Base-by-base conservation (phyloP, 2,797 vertebrate species). In the Pseudopleuronectes americanus region DNA sequence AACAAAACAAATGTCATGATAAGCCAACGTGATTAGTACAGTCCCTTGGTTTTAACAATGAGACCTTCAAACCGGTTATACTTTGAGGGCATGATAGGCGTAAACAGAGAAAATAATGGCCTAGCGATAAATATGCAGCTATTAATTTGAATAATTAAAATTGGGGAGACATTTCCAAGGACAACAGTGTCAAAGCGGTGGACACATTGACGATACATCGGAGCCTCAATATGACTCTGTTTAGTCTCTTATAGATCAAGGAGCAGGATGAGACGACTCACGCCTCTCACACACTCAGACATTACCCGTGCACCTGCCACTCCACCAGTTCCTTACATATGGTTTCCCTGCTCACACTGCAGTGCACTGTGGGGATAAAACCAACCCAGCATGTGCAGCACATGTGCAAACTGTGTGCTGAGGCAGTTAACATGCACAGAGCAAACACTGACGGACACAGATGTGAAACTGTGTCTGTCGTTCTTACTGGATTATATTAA, bases 171-270 rank as follows among this genome's bases (percentile, higher is more conserved):
- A 49, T 59, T 41, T 12, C 28, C 64, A 73, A 81, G 77, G 77
- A 57, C 68, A 65, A 52, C 38, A 38, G 3, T 22, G 26, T 51
- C 33, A 51, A 28, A 69, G 60, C 3, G 4, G 55, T 63, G 64
- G 53, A 57, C 36, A 58, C 38, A 31, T 8, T 60, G 45, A 70
- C 56, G 41, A 57, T 16, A 61, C 12, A 61, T 80, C 59, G 77
- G 55, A 65, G 45, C 16, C 67, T 60, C 57, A 51, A 3, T 55
- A 62, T 73, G 66, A 76, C 68, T 63, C 70, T 47, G 14, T 73
- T 80, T 24, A 57, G 6, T 49, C 57, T 53, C 22, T 72, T 59
- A 28, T 51, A 21, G 51, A 62, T 43, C 0, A 6, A 38, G 22
- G 2, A 16, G 43, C 38, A 58, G 22, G 82, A 41, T 51, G 9